Conservation (phyloP, 1,140 invertebrate genomes). For the Odontomachus brunneus region DNA sequence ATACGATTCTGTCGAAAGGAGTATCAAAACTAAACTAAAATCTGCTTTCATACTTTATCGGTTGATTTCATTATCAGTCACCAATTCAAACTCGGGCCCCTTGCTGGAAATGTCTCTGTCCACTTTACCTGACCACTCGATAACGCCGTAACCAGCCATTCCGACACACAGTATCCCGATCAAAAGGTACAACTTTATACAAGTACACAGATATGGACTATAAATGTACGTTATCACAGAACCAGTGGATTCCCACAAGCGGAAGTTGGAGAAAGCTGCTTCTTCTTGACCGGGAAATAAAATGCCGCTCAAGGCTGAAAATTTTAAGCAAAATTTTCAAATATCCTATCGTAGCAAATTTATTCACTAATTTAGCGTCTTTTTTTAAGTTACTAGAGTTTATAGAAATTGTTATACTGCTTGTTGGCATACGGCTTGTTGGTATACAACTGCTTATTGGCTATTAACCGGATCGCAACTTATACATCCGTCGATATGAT, state of each 20-base stretch:
- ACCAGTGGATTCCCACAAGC: conserved; percentile 96
- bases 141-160: conserved; percentile 89
- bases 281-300: conserved; percentile 95
- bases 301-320: conserved; percentile 94
- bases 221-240: conserved; percentile 94
- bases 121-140: conserved; percentile 73
- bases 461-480: not conserved
- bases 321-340: not conserved
- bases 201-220: conserved; percentile 92
- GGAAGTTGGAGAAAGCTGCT: conserved; percentile 96
- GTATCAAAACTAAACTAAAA: not conserved
- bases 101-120: conserved; percentile 55
- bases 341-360: not conserved
- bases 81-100: conserved; percentile 81
- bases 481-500: not conserved
- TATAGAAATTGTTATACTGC: conserved; percentile 19
- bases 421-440: not conserved
- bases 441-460: no score
- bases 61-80: conserved; percentile 62
- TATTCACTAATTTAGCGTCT: not conserved
- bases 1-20: conserved; percentile 4
- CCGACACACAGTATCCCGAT: conserved; percentile 91
- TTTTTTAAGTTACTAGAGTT: not conserved
- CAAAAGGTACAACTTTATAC: conserved; percentile 91
- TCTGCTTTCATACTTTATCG: not conserved